Evolutionary conservation across 2,888 invertebrate genomes (phyloP).

Genomic region (Ochropacha duplaris): DNA sequence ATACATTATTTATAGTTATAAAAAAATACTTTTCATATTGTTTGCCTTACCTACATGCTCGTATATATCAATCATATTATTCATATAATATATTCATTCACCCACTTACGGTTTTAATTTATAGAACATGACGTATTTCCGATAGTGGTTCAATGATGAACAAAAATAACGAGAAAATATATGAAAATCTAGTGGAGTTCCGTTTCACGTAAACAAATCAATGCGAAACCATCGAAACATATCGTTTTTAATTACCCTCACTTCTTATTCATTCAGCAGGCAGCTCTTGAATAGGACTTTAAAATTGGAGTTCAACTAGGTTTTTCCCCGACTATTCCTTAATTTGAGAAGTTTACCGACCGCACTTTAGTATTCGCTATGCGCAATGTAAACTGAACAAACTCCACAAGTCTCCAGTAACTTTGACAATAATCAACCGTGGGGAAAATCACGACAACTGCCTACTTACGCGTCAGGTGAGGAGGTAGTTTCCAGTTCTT

Average conservation of each 20-base stretch:
- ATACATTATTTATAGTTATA: no score
- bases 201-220: conserved; percentile 10
- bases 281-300: conserved; percentile 31
- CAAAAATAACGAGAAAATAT: conserved; percentile 17
- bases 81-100: no score
- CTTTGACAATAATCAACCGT: conserved; percentile 62
- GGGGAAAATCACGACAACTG: conserved; percentile 42
- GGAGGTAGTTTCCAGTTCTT: no score
- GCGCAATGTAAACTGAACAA: conserved; percentile 55
- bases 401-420: conserved; percentile 43
- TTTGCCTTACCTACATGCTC: neutral
- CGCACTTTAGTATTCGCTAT: conserved; percentile 55
- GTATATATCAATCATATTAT: no score
- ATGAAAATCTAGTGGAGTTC: no score
- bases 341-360: conserved; percentile 45
- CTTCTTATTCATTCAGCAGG: conserved; percentile 27
- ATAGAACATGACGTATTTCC: neutral
- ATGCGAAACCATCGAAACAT: conserved; percentile 21
- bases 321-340: conserved; percentile 51
- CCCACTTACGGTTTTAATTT: no score
- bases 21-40: no score
- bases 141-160: neutral
- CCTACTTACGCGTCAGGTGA: neutral
- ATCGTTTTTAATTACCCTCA: conserved; percentile 32
- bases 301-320: conserved; percentile 39